Conservation (phyloP, 1,140 invertebrate species). For the Monomorium pharaonis region DNA sequence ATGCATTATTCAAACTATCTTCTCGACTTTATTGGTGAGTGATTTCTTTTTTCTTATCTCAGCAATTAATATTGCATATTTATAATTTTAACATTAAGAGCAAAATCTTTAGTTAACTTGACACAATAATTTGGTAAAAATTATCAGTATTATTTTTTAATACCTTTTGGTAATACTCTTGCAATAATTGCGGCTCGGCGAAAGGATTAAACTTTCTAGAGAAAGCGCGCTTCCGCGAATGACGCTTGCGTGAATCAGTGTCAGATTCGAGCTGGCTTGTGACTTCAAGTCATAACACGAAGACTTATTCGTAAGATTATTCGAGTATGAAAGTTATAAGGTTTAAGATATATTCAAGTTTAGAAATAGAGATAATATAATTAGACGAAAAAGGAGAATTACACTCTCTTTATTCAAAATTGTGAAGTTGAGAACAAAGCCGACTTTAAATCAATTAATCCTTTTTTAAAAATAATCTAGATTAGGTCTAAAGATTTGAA, state of each 20-base stretch:
- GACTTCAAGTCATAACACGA: neutral
- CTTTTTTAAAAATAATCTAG: neutral
- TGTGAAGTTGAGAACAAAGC: neutral
- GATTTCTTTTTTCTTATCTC: neutral
- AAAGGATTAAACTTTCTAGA: constrained; percentile 41
- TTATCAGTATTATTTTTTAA: neutral
- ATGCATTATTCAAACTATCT: neutral
- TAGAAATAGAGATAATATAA: neutral
- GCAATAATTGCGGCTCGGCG: neutral
- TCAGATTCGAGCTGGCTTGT: neutral
- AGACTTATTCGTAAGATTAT: neutral
- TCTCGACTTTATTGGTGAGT: neutral
- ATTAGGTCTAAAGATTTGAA: neutral
- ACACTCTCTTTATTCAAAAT: neutral
- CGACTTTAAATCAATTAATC: neutral
- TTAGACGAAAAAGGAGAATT: neutral
- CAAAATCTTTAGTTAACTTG: neutral
- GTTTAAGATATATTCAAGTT: neutral
- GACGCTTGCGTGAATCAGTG: neutral
- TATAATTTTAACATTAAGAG: neutral
- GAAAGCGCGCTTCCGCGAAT: constrained; percentile 30
- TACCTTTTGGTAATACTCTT: neutral
- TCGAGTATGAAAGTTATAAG: neutral
- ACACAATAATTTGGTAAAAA: neutral
- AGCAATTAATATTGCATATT: neutral